Evolutionary conservation across 2,797 vertebrate genomes (phyloP).

Genomic region (Lophotriccus pileatus): DNA sequence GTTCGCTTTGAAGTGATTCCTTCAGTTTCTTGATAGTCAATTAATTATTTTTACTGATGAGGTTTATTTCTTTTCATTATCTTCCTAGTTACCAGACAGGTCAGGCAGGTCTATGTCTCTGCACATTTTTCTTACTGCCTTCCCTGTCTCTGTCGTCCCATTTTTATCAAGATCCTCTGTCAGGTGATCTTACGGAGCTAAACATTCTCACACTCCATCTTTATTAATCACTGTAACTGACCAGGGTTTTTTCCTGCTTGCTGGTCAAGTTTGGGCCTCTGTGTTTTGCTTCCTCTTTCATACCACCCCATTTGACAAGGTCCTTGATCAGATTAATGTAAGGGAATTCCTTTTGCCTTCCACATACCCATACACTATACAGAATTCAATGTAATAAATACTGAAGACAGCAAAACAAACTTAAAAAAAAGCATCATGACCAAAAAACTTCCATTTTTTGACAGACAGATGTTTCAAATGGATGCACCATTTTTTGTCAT

Average conservation of each 20-base stretch:
- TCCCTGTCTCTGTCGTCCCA: background rate
- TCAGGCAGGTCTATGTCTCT: background rate
- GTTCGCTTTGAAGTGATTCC: background rate
- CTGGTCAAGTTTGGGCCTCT: background rate
- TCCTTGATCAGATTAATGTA: background rate
- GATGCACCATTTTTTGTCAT: background rate
- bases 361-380: background rate
- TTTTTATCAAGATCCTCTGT: background rate
- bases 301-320: background rate
- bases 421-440: background rate
- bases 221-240: accelerated
- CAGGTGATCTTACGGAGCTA: background rate
- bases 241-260: background rate
- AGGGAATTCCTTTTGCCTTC: background rate
- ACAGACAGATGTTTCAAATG: background rate
- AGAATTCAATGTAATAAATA: background rate
- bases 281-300: background rate
- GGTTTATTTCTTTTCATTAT: background rate
- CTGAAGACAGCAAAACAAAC: accelerated
- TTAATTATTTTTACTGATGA: background rate
- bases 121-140: background rate
- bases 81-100: background rate
- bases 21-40: background rate
- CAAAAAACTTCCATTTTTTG: background rate
- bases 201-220: background rate